phyloP scores from a whole-genome alignment of 2,888 invertebrate genomes.

The Kuschelorhynchus macadamiae region DNA sequence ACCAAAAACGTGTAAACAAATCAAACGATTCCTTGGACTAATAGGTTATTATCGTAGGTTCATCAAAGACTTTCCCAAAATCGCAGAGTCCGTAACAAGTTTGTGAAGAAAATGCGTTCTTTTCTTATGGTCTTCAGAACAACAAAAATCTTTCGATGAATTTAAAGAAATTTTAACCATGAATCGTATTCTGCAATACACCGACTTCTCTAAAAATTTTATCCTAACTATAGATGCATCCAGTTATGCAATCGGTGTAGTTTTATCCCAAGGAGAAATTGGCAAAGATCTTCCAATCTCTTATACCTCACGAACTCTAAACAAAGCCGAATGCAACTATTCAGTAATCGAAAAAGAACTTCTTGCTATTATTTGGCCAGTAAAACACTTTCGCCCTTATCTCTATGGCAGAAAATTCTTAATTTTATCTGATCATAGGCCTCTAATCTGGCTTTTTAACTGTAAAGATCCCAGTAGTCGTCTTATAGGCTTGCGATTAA shows the following conservation, averaged over 20 bases:
- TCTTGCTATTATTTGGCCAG: background rate
- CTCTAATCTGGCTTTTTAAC: conserved; percentile 63
- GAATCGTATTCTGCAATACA: too few species aligned
- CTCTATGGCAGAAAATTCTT: conserved; percentile 3
- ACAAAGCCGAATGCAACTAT: background rate
- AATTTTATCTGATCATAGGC: conserved; percentile 64
- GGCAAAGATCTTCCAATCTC: background rate
- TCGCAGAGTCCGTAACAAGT: too few species aligned
- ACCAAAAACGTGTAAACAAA: too few species aligned
- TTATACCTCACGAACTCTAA: background rate
- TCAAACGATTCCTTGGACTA: too few species aligned
- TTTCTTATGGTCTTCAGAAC: background rate
- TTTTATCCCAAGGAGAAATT: background rate
- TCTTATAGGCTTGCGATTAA: conserved; percentile 60
- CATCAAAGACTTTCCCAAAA: too few species aligned
- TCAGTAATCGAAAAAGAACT: conserved; percentile 2
- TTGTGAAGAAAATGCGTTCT: too few species aligned
- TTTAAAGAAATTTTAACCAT: background rate
- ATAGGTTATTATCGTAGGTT: too few species aligned
- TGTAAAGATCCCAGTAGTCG: conserved; percentile 63
- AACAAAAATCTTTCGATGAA: background rate
- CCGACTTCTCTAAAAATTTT: background rate
- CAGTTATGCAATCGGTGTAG: background rate
- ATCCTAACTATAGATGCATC: background rate
- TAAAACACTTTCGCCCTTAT: background rate